Evolutionary conservation across 2,797 vertebrate genomes (phyloP).

Genomic region (Rhinichthys osculus): DNA sequence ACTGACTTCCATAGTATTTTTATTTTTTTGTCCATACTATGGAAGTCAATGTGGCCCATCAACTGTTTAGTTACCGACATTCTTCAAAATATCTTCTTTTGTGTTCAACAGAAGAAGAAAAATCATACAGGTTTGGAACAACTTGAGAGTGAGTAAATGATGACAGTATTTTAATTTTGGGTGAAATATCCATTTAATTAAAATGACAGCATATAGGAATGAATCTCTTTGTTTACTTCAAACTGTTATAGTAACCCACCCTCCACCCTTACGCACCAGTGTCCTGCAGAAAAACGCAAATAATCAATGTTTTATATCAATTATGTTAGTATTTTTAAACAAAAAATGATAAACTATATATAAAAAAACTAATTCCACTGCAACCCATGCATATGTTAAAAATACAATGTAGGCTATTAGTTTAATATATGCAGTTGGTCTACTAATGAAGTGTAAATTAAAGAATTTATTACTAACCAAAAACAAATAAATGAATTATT

Average conservation of each 20-base stretch:
- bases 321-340: not conserved
- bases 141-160: no score
- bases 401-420: not conserved
- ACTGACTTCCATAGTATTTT: no score
- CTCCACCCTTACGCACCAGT: not conserved
- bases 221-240: not conserved
- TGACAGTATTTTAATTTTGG: no score
- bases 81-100: no score
- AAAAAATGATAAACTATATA: not conserved
- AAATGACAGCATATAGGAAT: not conserved
- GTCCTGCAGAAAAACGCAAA: not conserved
- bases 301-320: not conserved
- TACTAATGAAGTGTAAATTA: not conserved
- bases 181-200: no score
- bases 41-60: no score
- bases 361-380: not conserved
- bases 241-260: not conserved
- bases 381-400: not conserved
- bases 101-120: no score
- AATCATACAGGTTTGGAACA: no score
- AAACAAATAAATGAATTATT: not conserved
- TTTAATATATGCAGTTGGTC: not conserved
- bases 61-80: no score
- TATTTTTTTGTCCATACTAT: no score
- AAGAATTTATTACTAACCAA: not conserved